Conservation (phyloP, 2,888 invertebrate species). For the Stratiomys singularior region DNA sequence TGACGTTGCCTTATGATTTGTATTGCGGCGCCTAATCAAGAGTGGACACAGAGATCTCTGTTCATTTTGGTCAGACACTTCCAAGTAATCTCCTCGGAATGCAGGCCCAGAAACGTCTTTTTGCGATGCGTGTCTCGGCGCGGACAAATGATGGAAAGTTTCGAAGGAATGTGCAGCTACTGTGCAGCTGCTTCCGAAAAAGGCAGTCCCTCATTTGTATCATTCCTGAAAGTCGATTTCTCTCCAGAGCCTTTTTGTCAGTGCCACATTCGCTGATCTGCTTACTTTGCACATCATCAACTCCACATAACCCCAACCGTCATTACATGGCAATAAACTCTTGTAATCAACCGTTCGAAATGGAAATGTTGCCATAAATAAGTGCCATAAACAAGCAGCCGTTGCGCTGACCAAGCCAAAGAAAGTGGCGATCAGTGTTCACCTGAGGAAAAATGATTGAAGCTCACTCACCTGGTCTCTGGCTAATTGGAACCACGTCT, state of each 20-base stretch:
- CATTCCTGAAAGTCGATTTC: too few species aligned
- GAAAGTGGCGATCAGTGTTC: not conserved
- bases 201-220: too few species aligned
- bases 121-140: too few species aligned
- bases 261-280: not conserved
- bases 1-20: not conserved
- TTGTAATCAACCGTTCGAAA: not conserved
- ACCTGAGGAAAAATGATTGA: not conserved
- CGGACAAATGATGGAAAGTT: too few species aligned
- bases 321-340: not conserved
- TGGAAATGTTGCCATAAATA: not conserved
- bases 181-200: too few species aligned
- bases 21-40: not conserved
- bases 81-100: too few species aligned
- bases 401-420: not conserved
- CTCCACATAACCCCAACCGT: not conserved
- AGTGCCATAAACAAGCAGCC: not conserved
- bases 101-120: too few species aligned
- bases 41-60: not conserved
- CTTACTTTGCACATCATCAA: not conserved
- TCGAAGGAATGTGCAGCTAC: too few species aligned
- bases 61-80: not conserved
- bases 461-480: constrained; percentile 80
- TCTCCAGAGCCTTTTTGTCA: not conserved
- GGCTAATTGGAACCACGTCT: constrained; percentile 95